Conservation (phyloP, 2,797 vertebrate genomes). For the Hyperoplus immaculatus region DNA sequence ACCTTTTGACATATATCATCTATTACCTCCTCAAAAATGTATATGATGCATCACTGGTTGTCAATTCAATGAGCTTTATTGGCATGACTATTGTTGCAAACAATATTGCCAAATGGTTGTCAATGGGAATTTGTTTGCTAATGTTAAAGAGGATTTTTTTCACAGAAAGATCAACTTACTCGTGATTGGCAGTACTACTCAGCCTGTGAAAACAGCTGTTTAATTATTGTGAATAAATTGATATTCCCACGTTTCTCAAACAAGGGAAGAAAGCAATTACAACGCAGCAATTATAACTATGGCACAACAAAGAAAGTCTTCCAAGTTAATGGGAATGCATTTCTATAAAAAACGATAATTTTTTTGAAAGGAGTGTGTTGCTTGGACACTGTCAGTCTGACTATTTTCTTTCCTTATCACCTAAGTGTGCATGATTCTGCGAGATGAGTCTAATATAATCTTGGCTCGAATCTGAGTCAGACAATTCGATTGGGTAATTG, state of each 20-base stretch:
- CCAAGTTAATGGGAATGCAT: background rate
- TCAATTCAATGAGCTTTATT: no score
- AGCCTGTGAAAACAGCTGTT: background rate
- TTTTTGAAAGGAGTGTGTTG: background rate
- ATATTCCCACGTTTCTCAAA: background rate
- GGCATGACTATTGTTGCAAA: no score
- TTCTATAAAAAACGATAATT: no score
- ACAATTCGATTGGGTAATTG: conserved; percentile 5
- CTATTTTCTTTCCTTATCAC: conserved; percentile 18
- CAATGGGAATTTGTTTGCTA: background rate
- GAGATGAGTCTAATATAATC: conserved; percentile 16
- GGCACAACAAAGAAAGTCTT: background rate
- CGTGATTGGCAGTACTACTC: background rate
- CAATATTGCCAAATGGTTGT: background rate
- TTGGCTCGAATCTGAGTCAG: background rate
- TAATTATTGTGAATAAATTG: background rate
- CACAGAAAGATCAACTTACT: background rate
- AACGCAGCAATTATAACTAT: background rate
- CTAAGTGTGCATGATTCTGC: background rate
- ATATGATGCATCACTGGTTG: background rate
- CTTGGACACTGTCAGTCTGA: conserved; percentile 11
- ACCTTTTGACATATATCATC: background rate
- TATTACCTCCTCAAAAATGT: background rate
- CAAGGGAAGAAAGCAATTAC: no score
- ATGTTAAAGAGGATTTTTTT: conserved; percentile 5